Evolutionary conservation across 2,797 vertebrate genomes (phyloP).

Genomic region (Fistularia commersonii): DNA sequence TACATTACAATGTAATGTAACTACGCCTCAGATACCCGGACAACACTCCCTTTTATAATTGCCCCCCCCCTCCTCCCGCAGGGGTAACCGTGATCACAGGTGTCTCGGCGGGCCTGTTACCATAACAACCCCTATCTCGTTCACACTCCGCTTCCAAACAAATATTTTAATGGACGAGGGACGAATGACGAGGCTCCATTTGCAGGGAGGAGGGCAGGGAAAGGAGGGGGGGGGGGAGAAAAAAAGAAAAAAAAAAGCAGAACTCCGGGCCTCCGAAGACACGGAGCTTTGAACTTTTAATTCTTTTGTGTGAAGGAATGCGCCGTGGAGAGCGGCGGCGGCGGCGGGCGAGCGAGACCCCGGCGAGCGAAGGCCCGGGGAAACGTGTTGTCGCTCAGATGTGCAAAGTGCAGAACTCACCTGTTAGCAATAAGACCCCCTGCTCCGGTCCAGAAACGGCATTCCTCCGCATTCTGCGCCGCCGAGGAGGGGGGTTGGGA

Average conservation of each 20-base stretch:
- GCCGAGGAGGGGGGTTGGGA: constrained; percentile 64
- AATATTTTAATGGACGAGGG: constrained; percentile 65
- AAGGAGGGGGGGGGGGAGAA: no score
- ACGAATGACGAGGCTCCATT: constrained; percentile 61
- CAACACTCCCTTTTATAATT: no score
- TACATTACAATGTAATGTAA: no score
- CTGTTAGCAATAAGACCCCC: constrained; percentile 79
- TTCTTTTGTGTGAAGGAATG: constrained; percentile 50
- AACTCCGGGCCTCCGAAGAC: constrained; percentile 14
- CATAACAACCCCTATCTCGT: constrained; percentile 45
- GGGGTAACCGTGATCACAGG: constrained; percentile 52
- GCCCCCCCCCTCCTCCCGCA: background rate
- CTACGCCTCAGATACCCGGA: no score
- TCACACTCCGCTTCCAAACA: constrained; percentile 68
- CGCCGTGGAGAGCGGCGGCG: constrained; percentile 9
- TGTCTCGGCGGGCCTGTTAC: constrained; percentile 60
- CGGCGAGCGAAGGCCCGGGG: constrained; percentile 57
- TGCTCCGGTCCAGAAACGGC: constrained; percentile 69
- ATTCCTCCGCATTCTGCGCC: constrained; percentile 78
- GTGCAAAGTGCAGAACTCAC: constrained; percentile 73
- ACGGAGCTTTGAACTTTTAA: constrained; percentile 28
- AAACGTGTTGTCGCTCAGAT: constrained; percentile 53
- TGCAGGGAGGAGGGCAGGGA: no score
- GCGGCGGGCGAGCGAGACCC: constrained; percentile 29
- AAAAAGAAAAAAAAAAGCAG: constrained; percentile 30